These are phyloP conservation scores for Chinchilla lanigera DNA, from an alignment of 2,113 vertebrate genomes.

Conservation along the genomic window DNA sequence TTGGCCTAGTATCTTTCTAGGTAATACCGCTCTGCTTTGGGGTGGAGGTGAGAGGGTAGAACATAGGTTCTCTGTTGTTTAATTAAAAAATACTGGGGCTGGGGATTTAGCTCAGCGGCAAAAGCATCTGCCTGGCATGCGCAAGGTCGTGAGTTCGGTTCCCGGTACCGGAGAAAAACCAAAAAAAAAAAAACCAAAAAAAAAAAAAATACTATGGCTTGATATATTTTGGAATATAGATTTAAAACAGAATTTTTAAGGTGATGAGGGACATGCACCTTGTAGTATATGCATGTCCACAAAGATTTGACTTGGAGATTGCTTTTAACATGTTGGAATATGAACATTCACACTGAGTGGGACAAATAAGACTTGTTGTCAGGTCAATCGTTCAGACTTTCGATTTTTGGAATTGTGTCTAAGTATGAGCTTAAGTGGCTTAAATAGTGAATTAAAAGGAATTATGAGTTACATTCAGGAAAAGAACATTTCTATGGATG, in stretches of 20 bases:
- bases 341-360: neutral
- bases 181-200: too few species aligned
- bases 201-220: conserved; percentile 6
- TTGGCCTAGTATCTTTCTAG: neutral
- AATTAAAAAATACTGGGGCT: conserved; percentile 10
- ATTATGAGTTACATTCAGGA: neutral
- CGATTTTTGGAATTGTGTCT: neutral
- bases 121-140: too few species aligned
- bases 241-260: neutral
- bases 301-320: neutral
- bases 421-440: conserved; percentile 2
- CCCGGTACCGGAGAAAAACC: too few species aligned
- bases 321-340: neutral
- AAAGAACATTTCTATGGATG: neutral
- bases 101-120: too few species aligned
- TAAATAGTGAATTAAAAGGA: neutral
- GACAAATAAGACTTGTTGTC: neutral
- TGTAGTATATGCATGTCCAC: neutral
- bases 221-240: neutral
- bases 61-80: neutral
- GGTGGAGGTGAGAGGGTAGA: neutral
- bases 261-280: neutral
- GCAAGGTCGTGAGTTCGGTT: too few species aligned
- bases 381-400: neutral
- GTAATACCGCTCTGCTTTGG: neutral